A percentile compares a stretch with the other conserved stretches of the same genome.
Conservation (phyloP, 2,888 invertebrate species). For the Erebia palarica region DNA sequence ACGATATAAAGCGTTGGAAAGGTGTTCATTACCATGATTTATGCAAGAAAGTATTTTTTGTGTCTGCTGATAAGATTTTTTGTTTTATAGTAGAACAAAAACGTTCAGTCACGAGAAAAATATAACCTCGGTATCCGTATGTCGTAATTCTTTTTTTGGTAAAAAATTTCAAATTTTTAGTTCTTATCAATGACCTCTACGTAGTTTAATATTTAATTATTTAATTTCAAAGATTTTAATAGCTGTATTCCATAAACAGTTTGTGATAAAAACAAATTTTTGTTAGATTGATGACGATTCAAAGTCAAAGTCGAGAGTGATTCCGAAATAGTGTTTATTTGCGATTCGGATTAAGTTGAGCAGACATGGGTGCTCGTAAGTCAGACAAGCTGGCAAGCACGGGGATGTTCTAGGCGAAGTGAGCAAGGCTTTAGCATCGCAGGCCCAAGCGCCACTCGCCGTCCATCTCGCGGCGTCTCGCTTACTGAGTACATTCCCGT, state of each 20-base stretch:
- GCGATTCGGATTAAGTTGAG: not conserved
- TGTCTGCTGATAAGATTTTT: constrained; percentile 36
- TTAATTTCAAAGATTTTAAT: too few relatives aligned
- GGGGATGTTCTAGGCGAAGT: constrained; percentile 43
- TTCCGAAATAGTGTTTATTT: constrained; percentile 8
- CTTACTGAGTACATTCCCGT: constrained; percentile 82
- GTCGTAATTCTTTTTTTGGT: not conserved
- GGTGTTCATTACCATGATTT: constrained; percentile 82
- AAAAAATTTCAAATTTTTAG: not conserved
- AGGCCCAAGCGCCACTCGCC: constrained; percentile 43
- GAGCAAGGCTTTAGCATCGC: constrained; percentile 41
- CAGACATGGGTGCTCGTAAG: constrained; percentile 13
- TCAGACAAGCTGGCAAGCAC: constrained; percentile 35
- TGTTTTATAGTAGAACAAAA: constrained; percentile 7
- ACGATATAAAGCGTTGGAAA: constrained; percentile 80
- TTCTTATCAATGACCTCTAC: too few relatives aligned
- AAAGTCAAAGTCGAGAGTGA: constrained; percentile 7
- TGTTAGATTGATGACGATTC: not conserved
- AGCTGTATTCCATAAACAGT: not conserved
- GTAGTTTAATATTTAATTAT: too few relatives aligned
- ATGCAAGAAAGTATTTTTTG: constrained; percentile 77
- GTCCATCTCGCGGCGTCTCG: constrained; percentile 77
- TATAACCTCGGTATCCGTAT: constrained; percentile 7
- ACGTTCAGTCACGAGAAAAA: not conserved
- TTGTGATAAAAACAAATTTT: not conserved